Percentiles rank a stretch among this genome's conserved stretches.
Evolutionary conservation across 2,113 vertebrate species (phyloP).

Genomic region (Tamias sibiricus): DNA sequence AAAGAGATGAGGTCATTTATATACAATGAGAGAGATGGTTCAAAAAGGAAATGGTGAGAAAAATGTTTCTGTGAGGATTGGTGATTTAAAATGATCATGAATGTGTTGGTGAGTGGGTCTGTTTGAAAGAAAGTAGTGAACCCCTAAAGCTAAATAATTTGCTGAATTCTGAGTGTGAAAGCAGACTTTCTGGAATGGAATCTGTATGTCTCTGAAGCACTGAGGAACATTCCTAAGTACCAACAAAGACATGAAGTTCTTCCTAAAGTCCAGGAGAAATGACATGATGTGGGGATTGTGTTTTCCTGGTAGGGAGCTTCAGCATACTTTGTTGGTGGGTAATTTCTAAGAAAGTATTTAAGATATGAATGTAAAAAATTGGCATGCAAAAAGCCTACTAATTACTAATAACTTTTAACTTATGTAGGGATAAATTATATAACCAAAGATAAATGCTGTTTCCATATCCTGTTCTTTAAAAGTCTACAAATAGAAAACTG

Average conservation of each 20-base stretch:
- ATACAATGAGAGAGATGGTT: background rate
- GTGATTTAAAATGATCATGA: conserved; percentile 28
- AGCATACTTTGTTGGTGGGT: background rate
- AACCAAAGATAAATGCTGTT: conserved; percentile 40
- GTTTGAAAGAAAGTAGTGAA: conserved; percentile 47
- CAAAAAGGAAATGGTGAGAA: background rate
- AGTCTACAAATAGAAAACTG: conserved; percentile 38
- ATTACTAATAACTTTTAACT: conserved; percentile 53
- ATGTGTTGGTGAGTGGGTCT: background rate
- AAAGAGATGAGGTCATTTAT: background rate
- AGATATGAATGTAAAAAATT: background rate
- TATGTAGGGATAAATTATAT: conserved; percentile 28
- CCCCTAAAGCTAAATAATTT: background rate
- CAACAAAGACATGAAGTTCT: background rate
- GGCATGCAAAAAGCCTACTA: background rate
- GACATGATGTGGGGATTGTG: background rate
- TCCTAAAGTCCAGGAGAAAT: background rate
- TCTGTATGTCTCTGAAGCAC: background rate
- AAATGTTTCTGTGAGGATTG: background rate
- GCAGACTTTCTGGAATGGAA: background rate
- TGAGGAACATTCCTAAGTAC: background rate
- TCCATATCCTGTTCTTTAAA: conserved; percentile 25
- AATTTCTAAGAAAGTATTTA: conserved; percentile 22
- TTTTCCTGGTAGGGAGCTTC: background rate
- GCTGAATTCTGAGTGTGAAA: background rate